These are phyloP conservation scores for Coronaproctus castanopsis DNA, from an alignment of 2,888 invertebrate genomes.

Conservation along the genomic window DNA sequence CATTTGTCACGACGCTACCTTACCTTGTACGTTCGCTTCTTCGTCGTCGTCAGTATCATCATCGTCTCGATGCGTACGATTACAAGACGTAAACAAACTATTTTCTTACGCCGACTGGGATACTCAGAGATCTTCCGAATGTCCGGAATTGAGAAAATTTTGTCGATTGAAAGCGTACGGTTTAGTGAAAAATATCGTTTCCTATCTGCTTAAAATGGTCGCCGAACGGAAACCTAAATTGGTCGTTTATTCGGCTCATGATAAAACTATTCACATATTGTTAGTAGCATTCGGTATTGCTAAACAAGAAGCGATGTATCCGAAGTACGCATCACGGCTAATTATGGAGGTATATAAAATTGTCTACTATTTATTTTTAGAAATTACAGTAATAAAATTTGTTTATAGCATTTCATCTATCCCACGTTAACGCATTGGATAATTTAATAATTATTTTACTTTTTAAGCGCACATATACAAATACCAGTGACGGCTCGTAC, in stretches of 20 bases:
- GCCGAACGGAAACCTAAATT: constrained; percentile 52
- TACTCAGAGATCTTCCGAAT: constrained; percentile 39
- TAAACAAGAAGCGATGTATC: constrained; percentile 36
- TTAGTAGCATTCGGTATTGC: constrained; percentile 57
- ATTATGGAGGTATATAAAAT: constrained; percentile 58
- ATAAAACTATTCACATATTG: constrained; percentile 69
- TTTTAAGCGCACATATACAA: not conserved
- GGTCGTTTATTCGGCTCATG: constrained; percentile 74
- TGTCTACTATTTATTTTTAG: not conserved
- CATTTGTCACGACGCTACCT: constrained; percentile 58
- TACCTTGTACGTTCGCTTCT: constrained; percentile 66
- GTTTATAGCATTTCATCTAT: not conserved
- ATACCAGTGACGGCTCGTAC: no score
- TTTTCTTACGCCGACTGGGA: constrained; percentile 70
- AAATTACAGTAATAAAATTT: not conserved
- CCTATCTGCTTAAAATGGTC: constrained; percentile 60
- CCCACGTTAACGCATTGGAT: no score
- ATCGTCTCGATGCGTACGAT: constrained; percentile 35
- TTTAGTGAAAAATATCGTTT: constrained; percentile 56
- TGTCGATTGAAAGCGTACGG: constrained; percentile 61
- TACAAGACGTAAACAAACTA: constrained; percentile 49
- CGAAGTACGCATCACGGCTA: constrained; percentile 70
- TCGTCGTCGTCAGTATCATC: no score
- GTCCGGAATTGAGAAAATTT: constrained; percentile 39
- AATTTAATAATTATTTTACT: not conserved